phyloP scores from a whole-genome alignment of 2,888 invertebrate genomes.

The Aproaerema taeniolella region DNA sequence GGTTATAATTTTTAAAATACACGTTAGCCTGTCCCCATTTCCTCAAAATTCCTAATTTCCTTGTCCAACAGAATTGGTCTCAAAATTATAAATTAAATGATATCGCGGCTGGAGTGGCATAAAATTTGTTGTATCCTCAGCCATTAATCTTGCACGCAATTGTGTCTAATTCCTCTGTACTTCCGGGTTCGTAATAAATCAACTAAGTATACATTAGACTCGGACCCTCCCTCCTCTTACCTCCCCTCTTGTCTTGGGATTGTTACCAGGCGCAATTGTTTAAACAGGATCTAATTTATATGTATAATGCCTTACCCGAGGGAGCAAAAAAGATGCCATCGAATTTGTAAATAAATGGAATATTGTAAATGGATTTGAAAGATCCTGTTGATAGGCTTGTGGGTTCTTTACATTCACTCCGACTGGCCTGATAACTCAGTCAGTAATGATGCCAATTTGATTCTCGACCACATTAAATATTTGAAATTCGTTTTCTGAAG shows the following conservation, averaged over 20 bases:
- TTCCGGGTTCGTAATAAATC: constrained; percentile 57
- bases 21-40: neutral
- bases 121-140: constrained; percentile 49
- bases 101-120: constrained; percentile 35
- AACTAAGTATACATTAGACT: constrained; percentile 39
- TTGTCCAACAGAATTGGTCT: constrained; percentile 2
- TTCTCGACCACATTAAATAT: no score
- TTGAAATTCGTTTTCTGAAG: no score
- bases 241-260: neutral
- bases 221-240: constrained; percentile 2
- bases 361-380: no score
- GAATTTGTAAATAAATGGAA: no score
- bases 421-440: no score
- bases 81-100: constrained; percentile 34
- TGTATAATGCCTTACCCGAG: no score
- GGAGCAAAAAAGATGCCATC: no score
- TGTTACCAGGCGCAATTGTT: constrained; percentile 7
- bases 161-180: constrained; percentile 56
- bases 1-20: no score
- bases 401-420: no score
- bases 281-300: constrained; percentile 8
- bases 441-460: no score
- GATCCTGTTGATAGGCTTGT: no score
- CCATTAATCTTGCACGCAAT: constrained; percentile 60
- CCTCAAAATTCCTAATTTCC: constrained; percentile 1